These are phyloP conservation scores for Drosophila mimetica DNA, from an alignment of 2,888 invertebrate species.

Conservation along the genomic window DNA sequence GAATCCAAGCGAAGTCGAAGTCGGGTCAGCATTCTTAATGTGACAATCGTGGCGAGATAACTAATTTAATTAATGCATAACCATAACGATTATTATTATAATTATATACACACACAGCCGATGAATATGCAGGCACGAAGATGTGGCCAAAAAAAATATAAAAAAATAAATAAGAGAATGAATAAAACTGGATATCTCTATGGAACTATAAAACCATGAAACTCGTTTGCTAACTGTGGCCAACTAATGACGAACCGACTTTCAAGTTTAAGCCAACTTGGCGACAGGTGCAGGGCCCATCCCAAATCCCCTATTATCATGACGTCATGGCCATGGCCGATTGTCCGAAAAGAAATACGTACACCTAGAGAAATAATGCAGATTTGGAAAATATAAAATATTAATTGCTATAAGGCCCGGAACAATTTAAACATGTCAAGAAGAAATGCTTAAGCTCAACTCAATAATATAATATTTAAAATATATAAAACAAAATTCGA, in stretches of 20 bases:
- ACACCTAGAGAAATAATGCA: conserved; percentile 3
- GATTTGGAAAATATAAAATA: neutral
- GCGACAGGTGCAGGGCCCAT: conserved; percentile 60
- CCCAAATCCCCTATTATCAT: conserved; percentile 14
- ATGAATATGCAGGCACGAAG: conserved; percentile 24
- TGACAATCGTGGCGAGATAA: conserved; percentile 71
- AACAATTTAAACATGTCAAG: too few species aligned
- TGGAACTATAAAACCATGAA: conserved; percentile 38
- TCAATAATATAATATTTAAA: too few species aligned
- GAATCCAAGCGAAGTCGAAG: conserved; percentile 18
- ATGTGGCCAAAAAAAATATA: conserved; percentile 7
- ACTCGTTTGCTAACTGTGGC: conserved; percentile 64
- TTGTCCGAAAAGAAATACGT: neutral
- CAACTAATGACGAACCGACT: conserved; percentile 63
- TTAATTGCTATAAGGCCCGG: too few species aligned
- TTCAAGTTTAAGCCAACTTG: conserved; percentile 48
- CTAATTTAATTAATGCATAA: conserved; percentile 73
- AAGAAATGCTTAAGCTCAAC: too few species aligned
- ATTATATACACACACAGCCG: conserved; percentile 48
- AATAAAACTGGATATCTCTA: conserved; percentile 25
- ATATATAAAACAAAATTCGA: too few species aligned
- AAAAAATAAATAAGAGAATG: too few species aligned
- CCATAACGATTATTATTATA: conserved; percentile 66
- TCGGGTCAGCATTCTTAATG: conserved; percentile 46
- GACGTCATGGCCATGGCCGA: conserved; percentile 30